phyloP scores from a whole-genome alignment of 2,797 vertebrate species.

The Trachops cirrhosus region DNA sequence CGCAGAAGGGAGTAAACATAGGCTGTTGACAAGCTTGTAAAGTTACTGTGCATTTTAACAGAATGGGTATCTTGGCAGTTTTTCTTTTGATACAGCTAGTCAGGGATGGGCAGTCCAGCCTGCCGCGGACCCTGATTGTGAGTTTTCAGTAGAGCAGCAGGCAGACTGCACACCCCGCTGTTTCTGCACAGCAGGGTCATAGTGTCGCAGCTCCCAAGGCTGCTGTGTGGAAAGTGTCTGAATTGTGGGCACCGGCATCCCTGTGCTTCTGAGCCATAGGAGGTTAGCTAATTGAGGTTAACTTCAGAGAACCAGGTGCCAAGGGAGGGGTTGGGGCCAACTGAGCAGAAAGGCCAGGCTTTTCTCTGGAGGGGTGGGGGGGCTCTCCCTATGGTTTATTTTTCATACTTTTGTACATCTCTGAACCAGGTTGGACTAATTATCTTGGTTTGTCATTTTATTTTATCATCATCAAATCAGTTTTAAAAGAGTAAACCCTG shows the following conservation, averaged over 20 bases:
- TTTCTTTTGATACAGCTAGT: neutral
- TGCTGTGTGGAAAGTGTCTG: neutral
- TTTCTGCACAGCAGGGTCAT: neutral
- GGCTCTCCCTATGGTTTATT: neutral
- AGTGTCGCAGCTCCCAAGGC: neutral
- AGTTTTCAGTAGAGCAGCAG: neutral
- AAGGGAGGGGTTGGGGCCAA: neutral
- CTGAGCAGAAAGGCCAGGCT: neutral
- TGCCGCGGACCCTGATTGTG: neutral
- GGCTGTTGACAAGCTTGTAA: neutral
- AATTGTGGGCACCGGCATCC: conserved; percentile 1
- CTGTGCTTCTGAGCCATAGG: neutral
- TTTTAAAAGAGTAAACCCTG: conserved; percentile 25
- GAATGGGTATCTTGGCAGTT: neutral
- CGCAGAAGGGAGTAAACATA: neutral
- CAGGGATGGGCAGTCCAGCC: neutral
- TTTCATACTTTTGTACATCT: conserved; percentile 10
- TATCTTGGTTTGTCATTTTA: conserved; percentile 40
- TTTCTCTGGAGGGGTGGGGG: neutral
- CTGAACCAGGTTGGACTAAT: conserved; percentile 10
- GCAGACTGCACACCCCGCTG: neutral
- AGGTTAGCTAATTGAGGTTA: conserved; percentile 43
- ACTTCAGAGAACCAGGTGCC: conserved; percentile 39
- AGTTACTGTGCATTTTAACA: conserved; percentile 26
- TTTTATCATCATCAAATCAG: conserved; percentile 6